phyloP scores from a whole-genome alignment of 2,797 vertebrate genomes.

The Leucoraja ocellata region DNA sequence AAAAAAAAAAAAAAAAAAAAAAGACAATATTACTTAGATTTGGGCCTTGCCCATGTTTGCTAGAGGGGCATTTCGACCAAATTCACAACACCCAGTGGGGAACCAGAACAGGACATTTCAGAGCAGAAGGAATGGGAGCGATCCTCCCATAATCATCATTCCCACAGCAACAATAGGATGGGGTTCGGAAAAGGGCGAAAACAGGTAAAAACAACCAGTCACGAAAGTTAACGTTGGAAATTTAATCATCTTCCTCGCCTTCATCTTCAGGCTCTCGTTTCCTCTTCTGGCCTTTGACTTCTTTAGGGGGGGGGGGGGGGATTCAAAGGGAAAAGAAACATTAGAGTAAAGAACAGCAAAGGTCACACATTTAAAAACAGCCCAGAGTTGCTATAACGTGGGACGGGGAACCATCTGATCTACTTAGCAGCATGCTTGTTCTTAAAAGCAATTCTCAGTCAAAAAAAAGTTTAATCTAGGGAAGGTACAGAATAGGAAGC shows the following conservation, averaged over 20 bases:
- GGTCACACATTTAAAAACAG: background rate
- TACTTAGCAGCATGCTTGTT: background rate
- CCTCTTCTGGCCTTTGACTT: constrained; percentile 83
- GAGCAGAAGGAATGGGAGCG: background rate
- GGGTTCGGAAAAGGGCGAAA: constrained; percentile 51
- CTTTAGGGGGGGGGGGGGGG: constrained; percentile 50
- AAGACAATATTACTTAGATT: constrained; percentile 46
- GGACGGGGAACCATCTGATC: background rate
- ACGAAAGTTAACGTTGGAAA: constrained; percentile 67
- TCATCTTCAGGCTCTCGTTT: constrained; percentile 96
- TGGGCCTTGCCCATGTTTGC: background rate
- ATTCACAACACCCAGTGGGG: background rate
- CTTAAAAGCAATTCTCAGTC: background rate
- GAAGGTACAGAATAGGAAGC: no score
- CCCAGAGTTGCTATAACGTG: background rate
- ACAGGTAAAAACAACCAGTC: constrained; percentile 86
- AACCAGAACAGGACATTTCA: background rate
- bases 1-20: constrained; percentile 49
- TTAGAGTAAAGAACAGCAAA: background rate
- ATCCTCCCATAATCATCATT: constrained; percentile 47
- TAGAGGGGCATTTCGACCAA: no score
- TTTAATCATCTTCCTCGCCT: constrained; percentile 83
- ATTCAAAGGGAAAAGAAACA: constrained; percentile 1
- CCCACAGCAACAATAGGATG: constrained; percentile 71
- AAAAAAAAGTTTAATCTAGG: no score